phyloP scores from a whole-genome alignment of 2,797 vertebrate species.

The Phalloptychus januarius region DNA sequence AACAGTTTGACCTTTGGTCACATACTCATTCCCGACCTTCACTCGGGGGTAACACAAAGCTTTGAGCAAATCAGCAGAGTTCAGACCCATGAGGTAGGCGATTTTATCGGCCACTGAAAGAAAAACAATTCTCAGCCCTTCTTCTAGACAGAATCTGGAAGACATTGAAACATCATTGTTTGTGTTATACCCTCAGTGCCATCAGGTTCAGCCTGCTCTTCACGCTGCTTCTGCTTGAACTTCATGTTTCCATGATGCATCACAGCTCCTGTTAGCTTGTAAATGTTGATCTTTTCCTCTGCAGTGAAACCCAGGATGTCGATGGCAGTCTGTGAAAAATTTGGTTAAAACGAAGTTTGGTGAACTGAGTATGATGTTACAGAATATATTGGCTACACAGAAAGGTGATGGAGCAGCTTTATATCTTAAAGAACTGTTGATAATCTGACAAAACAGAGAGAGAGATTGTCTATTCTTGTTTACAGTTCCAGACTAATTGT shows the following conservation, averaged over 20 bases:
- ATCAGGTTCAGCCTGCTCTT: constrained; percentile 81
- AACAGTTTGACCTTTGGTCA: constrained; percentile 88
- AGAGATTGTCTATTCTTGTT: neutral
- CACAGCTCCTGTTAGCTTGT: constrained; percentile 86
- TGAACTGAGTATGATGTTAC: neutral
- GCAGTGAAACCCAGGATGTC: constrained; percentile 86
- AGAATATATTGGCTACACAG: neutral
- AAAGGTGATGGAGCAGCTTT: neutral
- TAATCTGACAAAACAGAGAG: neutral
- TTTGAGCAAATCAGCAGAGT: constrained; percentile 82
- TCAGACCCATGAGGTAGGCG: constrained; percentile 72
- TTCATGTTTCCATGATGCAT: constrained; percentile 91
- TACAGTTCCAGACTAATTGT: neutral
- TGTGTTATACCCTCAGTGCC: constrained; percentile 84
- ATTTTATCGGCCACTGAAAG: constrained; percentile 46
- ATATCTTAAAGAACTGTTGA: neutral
- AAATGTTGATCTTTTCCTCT: constrained; percentile 85
- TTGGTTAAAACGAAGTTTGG: neutral
- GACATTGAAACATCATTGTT: neutral
- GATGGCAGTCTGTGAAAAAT: constrained; percentile 81
- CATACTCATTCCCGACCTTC: constrained; percentile 86
- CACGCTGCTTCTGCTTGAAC: constrained; percentile 82
- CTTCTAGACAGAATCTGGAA: neutral
- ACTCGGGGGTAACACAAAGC: constrained; percentile 58
- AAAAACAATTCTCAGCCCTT: neutral